These are phyloP conservation scores for Hestina assimilis DNA, from an alignment of 1,140 invertebrate species.

Conservation along the genomic window DNA sequence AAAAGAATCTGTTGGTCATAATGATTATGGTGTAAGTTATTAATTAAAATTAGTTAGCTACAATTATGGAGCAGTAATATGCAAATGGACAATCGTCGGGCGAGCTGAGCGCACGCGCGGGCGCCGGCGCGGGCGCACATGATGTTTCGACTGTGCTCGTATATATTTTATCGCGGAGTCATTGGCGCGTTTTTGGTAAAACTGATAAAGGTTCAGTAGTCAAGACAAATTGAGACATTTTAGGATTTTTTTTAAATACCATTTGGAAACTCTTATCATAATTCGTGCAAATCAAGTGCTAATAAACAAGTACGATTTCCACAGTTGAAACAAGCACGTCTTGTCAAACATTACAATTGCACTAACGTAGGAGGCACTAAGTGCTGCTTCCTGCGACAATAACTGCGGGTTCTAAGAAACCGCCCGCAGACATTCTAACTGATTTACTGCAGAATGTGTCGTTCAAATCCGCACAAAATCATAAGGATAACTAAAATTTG, in stretches of 20 bases:
- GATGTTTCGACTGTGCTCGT: too few species aligned
- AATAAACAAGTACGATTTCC: neutral
- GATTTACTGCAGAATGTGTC: neutral
- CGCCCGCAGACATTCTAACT: neutral
- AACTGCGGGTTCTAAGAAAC: constrained; percentile 8
- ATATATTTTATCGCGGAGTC: too few species aligned
- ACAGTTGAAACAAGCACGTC: neutral
- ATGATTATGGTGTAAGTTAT: constrained; percentile 1
- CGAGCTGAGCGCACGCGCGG: neutral
- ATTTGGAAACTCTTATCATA: neutral
- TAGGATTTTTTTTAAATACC: neutral
- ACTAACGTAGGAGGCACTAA: constrained; percentile 16
- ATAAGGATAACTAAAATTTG: neutral
- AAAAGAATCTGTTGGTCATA: too few species aligned
- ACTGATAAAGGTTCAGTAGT: neutral
- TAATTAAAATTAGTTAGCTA: neutral
- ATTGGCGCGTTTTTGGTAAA: too few species aligned
- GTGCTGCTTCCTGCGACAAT: constrained; percentile 15
- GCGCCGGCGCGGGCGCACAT: neutral
- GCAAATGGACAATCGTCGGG: neutral
- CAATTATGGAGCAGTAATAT: neutral
- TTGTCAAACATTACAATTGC: constrained; percentile 12
- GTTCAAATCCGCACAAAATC: neutral
- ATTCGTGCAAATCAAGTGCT: neutral
- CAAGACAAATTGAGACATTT: too few species aligned